These are phyloP conservation scores for Myotis davidii DNA, from an alignment of 2,113 vertebrate species.

Conservation along the genomic window DNA sequence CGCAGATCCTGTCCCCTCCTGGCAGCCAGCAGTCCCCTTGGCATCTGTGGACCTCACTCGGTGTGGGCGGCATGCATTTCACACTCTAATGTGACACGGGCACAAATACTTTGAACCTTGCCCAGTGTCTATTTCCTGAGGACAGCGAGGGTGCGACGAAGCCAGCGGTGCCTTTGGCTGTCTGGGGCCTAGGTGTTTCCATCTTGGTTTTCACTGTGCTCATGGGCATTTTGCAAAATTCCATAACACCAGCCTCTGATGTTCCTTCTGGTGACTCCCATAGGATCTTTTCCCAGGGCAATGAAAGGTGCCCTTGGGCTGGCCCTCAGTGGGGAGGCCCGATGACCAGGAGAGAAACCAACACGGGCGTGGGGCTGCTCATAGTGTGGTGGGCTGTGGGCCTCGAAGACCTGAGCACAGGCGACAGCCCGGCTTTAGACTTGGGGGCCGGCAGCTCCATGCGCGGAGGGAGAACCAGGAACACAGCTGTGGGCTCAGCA, in stretches of 20 bases:
- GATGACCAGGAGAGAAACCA: not conserved
- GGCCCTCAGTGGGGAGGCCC: not conserved
- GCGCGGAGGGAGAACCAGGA: fast-evolving
- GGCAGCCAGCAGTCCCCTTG: not conserved
- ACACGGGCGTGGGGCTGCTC: not conserved
- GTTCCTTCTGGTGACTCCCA: not conserved
- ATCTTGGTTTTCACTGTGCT: not conserved
- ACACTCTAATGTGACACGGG: not conserved
- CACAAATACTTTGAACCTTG: not conserved
- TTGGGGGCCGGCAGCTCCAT: fast-evolving
- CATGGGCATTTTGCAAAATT: not conserved
- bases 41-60: not conserved
- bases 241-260: not conserved
- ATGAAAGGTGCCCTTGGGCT: not conserved
- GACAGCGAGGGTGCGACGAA: not conserved
- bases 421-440: not conserved
- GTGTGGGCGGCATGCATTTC: not conserved
- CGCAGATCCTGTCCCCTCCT: not conserved
- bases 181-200: fast-evolving
- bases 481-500: not conserved
- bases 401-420: not conserved
- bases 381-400: too few relatives aligned
- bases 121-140: not conserved
- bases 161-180: not conserved
- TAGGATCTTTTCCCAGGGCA: not conserved